These are phyloP conservation scores for Dicrostonyx torquatus DNA, from an alignment of 2,797 vertebrate genomes.

Conservation along the genomic window DNA sequence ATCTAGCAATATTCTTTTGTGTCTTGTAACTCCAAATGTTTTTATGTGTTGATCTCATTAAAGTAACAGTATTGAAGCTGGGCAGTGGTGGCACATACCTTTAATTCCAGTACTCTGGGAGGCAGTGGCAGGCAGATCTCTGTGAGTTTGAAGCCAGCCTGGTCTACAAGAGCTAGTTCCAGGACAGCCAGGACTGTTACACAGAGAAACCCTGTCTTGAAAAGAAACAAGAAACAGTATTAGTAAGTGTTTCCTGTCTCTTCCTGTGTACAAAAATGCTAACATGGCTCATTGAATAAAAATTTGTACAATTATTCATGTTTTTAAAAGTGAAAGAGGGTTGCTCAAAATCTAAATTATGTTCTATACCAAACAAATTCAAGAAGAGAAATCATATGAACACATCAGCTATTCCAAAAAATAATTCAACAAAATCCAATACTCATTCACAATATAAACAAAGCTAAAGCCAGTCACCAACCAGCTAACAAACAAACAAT, in stretches of 20 bases:
- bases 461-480: background rate
- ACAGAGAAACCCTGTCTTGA: too few relatives aligned
- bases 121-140: too few relatives aligned
- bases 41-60: conserved; percentile 24
- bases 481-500: background rate
- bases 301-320: background rate
- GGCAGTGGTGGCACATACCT: too few relatives aligned
- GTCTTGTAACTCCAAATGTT: conserved; percentile 14
- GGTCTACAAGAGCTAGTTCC: too few relatives aligned
- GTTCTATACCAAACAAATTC: background rate
- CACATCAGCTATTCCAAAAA: background rate
- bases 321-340: conserved; percentile 39
- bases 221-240: background rate
- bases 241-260: conserved; percentile 12
- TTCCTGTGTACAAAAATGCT: conserved; percentile 37
- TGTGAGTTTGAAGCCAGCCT: too few relatives aligned
- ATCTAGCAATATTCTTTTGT: conserved; percentile 37
- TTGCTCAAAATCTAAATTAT: background rate
- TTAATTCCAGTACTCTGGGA: too few relatives aligned
- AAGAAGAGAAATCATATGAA: conserved; percentile 15
- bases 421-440: conserved; percentile 3
- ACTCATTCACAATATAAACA: background rate
- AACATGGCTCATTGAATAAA: background rate
- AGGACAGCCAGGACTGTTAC: too few relatives aligned
- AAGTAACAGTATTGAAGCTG: background rate